Evolutionary conservation across 2,113 vertebrate species (phyloP).

Genomic region (Mastomys coucha): DNA sequence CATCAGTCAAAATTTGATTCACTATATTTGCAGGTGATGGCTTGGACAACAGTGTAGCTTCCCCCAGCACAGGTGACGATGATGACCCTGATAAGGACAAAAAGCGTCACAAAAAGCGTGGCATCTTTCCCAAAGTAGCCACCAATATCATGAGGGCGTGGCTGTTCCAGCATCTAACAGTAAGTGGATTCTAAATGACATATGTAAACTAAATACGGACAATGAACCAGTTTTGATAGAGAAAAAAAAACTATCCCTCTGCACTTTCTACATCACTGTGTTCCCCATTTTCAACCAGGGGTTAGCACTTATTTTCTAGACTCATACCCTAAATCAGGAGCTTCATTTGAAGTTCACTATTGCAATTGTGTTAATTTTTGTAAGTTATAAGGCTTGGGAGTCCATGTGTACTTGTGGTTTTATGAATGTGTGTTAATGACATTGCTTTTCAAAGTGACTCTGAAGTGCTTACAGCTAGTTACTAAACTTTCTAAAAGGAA

Average conservation of each 20-base stretch:
- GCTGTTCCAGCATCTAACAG: conserved; percentile 99
- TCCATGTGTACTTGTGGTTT: conserved; percentile 71
- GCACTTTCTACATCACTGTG: conserved; percentile 70
- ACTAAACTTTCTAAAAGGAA: conserved; percentile 46
- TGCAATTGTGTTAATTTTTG: conserved; percentile 76
- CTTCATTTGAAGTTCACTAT: conserved; percentile 65
- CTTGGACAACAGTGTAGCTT: conserved; percentile 99
- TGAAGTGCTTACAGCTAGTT: conserved; percentile 38
- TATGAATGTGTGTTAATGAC: conserved; percentile 68
- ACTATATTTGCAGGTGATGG: conserved; percentile 98
- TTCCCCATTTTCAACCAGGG: conserved; percentile 55
- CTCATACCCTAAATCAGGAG: conserved; percentile 41
- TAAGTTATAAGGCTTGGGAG: conserved; percentile 64
- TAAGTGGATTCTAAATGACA: conserved; percentile 92
- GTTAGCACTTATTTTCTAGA: conserved; percentile 57
- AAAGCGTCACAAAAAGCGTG: conserved; percentile 99
- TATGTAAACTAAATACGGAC: conserved; percentile 89
- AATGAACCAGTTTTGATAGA: conserved; percentile 86
- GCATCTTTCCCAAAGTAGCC: conserved; percentile 99
- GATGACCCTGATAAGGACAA: conserved; percentile 99
- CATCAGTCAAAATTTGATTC: conserved; percentile 92
- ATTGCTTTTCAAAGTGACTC: conserved; percentile 55
- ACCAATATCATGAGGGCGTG: conserved; percentile 99
- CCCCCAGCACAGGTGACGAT: conserved; percentile 99
- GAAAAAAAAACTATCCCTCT: conserved; percentile 48